Evolutionary conservation across 2,888 invertebrate genomes (phyloP).

Genomic region (Salpingus planirostris): DNA sequence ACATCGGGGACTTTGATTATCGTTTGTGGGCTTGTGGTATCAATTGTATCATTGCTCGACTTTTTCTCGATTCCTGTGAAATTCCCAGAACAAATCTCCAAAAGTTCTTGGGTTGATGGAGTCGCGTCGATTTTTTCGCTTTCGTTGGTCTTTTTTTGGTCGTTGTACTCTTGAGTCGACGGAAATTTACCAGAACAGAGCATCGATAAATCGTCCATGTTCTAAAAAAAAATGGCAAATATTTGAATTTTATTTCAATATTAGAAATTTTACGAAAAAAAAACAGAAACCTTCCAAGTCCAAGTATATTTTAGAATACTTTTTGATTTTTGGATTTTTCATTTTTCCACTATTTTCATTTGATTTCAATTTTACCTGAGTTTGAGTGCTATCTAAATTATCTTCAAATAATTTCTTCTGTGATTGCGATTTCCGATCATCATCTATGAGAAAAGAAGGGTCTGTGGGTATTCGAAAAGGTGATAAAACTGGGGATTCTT

Average conservation of each 20-base stretch:
- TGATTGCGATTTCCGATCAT: constrained; percentile 20
- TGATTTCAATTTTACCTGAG: too few species aligned
- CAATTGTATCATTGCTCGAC: too few species aligned
- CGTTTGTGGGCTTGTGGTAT: background rate
- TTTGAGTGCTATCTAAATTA: constrained; percentile 23
- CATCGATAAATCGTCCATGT: constrained; percentile 35
- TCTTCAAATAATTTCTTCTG: constrained; percentile 41
- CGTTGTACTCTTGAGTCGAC: constrained; percentile 10
- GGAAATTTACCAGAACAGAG: constrained; percentile 45
- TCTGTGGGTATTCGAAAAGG: constrained; percentile 23
- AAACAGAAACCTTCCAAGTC: too few species aligned
- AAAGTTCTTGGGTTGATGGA: constrained; percentile 32
- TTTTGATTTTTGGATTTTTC: too few species aligned
- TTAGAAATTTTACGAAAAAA: too few species aligned
- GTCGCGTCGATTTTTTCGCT: too few species aligned
- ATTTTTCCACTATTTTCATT: too few species aligned
- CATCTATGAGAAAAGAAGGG: constrained; percentile 28
- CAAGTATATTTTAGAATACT: too few species aligned
- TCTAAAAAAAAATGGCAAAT: background rate
- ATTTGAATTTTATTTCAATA: too few species aligned
- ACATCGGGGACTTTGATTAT: background rate
- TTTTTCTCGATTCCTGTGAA: constrained; percentile 23
- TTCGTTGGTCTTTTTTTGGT: constrained; percentile 2
- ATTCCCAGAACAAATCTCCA: constrained; percentile 34
- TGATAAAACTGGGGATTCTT: constrained; percentile 23